phyloP scores from a whole-genome alignment of 1,140 invertebrate genomes.

The Coelopa frigida region DNA sequence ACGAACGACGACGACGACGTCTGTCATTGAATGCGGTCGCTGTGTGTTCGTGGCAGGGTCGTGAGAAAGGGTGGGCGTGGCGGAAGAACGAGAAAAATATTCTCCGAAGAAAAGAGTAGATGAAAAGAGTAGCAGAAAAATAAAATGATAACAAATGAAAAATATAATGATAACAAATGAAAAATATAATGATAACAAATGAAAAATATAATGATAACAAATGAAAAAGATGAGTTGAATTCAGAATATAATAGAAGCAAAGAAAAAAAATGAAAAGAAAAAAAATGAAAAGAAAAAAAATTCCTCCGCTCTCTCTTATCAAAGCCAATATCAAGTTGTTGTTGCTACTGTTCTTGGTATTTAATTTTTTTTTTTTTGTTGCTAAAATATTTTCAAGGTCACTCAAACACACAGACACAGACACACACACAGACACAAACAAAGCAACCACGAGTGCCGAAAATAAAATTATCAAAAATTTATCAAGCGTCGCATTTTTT shows the following conservation, averaged over 20 bases:
- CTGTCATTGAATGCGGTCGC: too few species aligned
- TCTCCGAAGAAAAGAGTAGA: too few species aligned
- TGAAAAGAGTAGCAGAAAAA: too few species aligned
- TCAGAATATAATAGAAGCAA: conserved; percentile 1
- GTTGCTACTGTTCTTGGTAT: not conserved
- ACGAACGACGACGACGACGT: too few species aligned
- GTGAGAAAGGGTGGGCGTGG: too few species aligned
- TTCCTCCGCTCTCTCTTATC: not conserved
- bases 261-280: conserved; percentile 1
- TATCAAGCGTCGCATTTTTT: not conserved
- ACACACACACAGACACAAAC: conserved; percentile 2
- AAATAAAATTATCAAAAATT: not conserved
- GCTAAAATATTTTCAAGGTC: not conserved
- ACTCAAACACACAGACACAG: not conserved
- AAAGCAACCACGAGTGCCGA: not conserved
- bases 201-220: not conserved
- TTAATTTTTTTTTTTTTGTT: not conserved
- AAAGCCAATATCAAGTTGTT: not conserved
- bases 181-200: not conserved
- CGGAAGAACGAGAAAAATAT: too few species aligned
- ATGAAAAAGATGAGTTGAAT: not conserved
- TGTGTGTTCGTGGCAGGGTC: too few species aligned
- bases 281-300: not conserved
- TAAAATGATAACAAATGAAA: not conserved
- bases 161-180: not conserved